A percentile compares a stretch with the other conserved stretches of the same genome.
Evolutionary conservation across 2,113 vertebrate genomes (phyloP).

Genomic region (Ovis canadensis): DNA sequence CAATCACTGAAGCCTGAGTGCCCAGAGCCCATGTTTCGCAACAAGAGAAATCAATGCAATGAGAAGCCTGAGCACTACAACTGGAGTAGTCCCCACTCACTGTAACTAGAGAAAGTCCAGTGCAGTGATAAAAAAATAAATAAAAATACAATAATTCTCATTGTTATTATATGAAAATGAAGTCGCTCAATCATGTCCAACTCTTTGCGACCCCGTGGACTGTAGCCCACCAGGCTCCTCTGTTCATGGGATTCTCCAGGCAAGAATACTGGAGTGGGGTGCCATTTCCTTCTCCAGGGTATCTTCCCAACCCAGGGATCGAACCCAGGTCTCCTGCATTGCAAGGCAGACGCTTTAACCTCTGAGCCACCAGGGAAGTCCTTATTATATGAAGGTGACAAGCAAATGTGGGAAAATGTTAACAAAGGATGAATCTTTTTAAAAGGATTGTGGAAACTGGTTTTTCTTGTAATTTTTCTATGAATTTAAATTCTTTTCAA

Average conservation of each 20-base stretch:
- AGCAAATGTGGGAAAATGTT: neutral
- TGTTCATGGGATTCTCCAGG: too few species aligned
- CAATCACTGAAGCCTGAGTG: neutral
- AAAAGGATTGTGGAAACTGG: neutral
- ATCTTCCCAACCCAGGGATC: too few species aligned
- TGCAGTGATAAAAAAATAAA: neutral
- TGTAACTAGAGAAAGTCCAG: neutral
- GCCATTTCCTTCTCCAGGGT: too few species aligned
- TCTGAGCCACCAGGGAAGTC: too few species aligned
- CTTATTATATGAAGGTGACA: neutral
- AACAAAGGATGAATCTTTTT: neutral
- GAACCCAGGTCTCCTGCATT: too few species aligned
- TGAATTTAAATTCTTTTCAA: neutral
- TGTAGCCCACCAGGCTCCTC: too few species aligned
- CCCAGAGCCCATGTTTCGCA: neutral
- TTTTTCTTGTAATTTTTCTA: neutral
- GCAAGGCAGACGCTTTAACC: too few species aligned
- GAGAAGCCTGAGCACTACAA: neutral
- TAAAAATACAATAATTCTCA: neutral
- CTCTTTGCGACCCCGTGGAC: too few species aligned
- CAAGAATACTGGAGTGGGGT: too few species aligned
- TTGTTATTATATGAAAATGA: neutral
- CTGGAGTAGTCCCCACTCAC: neutral
- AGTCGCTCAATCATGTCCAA: too few species aligned
- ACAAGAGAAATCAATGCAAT: neutral